Evolutionary conservation across 2,113 vertebrate species (phyloP), one percentile per base, ranked within the genome.

Genomic region (Seriola dumerili): DNA sequence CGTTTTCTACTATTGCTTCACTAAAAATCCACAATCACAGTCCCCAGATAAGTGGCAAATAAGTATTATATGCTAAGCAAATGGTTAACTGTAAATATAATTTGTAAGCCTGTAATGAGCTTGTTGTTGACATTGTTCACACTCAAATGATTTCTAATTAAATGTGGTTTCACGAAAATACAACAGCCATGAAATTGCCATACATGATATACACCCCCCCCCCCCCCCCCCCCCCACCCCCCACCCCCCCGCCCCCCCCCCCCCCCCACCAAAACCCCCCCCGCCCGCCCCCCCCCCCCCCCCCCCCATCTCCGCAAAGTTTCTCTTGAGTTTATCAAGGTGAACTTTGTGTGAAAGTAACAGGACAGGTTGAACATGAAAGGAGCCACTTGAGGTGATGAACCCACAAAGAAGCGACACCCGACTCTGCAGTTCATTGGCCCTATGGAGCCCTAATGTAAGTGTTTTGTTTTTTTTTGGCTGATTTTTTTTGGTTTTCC

Each of bases 61-160:
- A 54, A 42, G 5, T 34, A 13, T 42, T 59, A 42, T 80, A 25
- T 54, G 2, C 5, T 21, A 19, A 84, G 72, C 46, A 76, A 86
- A 76, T 52, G n/a, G 32, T 79, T 19, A 42, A 12, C 14, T 32
- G 19, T 70, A 29, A 62, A 32, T 81, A 57, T 50, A 14, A 71
- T 83, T 83, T 84, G 29, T 50, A 62, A 61, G 63, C 50, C 40
- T 72, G 38, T 81, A 62, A 80, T 72, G 61, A 84, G 69, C 61
- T 78, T 74, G 66, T 59, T 65, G 42, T 79, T 82, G 67, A 84
- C 73, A 75, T 72, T 76, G 46, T 88, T 83, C 86, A 88, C 73
- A 78, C 69, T 76, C 66, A 80, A 34, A 61, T 1, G 44, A 23
- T 78, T 88, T 89, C 59, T 72, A 86, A 87, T 89, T 91, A 84